Evolutionary conservation across 30 jellyfish, hydroid and myxozoan species (phyloP).

Genomic region (Chironex yamaguchii): DNA sequence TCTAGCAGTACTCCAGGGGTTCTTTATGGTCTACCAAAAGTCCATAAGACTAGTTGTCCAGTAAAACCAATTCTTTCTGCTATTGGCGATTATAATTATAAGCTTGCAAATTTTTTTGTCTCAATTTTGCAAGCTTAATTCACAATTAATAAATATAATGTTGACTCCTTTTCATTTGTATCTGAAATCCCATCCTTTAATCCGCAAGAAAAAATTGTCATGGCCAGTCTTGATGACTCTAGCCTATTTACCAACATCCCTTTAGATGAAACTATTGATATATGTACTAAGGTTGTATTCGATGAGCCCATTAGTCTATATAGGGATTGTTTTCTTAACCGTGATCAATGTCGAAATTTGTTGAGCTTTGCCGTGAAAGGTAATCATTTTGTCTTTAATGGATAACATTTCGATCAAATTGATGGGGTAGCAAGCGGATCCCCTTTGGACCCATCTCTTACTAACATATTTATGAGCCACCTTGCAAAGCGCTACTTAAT

Average conservation of each 20-base stretch:
- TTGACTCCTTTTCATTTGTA: constrained; percentile 16
- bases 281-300: not conserved
- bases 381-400: constrained; percentile 28
- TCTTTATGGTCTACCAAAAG: constrained; percentile 31
- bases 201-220: not conserved
- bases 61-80: constrained; percentile 24
- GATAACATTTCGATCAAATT: constrained; percentile 24
- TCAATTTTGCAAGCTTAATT: constrained; percentile 15
- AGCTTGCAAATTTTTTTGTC: constrained; percentile 21
- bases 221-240: constrained; percentile 20
- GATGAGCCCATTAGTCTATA: not conserved
- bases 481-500: constrained; percentile 24
- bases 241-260: constrained; percentile 21
- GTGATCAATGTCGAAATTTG: constrained; percentile 9
- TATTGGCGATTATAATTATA: constrained; percentile 13
- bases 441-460: constrained; percentile 63
- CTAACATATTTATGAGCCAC: too few relatives aligned
- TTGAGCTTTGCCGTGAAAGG: constrained; percentile 10
- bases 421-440: constrained; percentile 75
- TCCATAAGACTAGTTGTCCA: constrained; percentile 21
- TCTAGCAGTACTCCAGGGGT: constrained; percentile 33
- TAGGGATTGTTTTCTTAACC: constrained; percentile 1
- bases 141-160: not conserved
- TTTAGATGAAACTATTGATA: constrained; percentile 6
- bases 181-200: constrained; percentile 13